Evolutionary conservation across 2,888 invertebrate species (phyloP).

Genomic region (Mesoligia furuncula): DNA sequence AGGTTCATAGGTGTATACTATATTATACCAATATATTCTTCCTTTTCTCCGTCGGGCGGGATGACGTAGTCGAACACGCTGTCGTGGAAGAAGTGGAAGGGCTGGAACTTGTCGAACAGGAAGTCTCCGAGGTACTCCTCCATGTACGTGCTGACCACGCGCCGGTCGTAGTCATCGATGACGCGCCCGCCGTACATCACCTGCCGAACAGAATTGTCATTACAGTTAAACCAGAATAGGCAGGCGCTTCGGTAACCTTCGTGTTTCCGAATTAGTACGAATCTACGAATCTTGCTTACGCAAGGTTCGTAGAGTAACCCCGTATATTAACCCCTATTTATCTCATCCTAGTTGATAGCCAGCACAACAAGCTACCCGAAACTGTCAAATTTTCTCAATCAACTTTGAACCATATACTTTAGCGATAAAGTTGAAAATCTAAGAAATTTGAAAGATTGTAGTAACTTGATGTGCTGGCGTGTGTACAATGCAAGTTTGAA

Average conservation of each 20-base stretch:
- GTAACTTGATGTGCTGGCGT: no score
- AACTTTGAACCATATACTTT: no score
- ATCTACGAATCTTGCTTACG: no score
- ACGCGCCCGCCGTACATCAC: constrained; percentile 99
- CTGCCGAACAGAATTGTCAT: constrained; percentile 79
- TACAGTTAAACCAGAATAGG: not conserved
- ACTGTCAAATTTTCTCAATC: no score
- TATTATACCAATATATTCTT: constrained; percentile 92
- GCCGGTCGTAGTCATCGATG: constrained; percentile 97
- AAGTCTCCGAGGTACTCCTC: constrained; percentile 98
- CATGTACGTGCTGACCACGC: constrained; percentile 96
- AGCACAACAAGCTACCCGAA: no score
- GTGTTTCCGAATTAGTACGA: not conserved
- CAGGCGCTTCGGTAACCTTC: not conserved
- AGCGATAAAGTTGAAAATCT: no score
- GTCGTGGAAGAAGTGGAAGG: constrained; percentile 96
- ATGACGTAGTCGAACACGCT: constrained; percentile 94
- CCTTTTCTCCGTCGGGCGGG: constrained; percentile 92
- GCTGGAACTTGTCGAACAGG: constrained; percentile 97
- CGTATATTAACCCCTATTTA: no score
- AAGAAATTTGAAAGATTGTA: no score
- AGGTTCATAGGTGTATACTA: not conserved
- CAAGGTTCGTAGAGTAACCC: no score
- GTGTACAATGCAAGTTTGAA: no score
- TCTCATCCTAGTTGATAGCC: no score